Conservation (phyloP, 2,888 invertebrate species). For the Napeogenes inachia region DNA sequence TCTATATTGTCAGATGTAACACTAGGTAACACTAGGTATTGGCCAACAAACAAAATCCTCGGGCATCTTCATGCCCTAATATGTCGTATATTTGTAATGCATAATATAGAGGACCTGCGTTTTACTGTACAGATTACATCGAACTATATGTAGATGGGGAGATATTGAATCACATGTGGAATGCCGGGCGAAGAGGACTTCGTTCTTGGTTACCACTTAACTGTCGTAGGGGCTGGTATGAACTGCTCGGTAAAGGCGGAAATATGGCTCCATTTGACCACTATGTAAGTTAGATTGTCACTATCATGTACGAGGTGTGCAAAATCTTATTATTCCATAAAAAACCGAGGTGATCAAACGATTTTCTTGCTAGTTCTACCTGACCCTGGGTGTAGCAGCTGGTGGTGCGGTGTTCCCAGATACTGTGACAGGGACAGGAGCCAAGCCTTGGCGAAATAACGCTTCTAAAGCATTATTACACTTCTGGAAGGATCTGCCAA, state of each 20-base stretch:
- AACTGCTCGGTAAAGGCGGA: conserved; percentile 39
- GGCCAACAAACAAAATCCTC: too few species aligned
- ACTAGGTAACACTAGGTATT: too few species aligned
- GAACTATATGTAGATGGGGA: conserved; percentile 12
- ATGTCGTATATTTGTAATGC: neutral
- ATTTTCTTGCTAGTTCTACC: conserved; percentile 74
- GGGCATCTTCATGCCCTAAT: too few species aligned
- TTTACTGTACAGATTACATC: conserved; percentile 6
- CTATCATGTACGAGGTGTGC: too few species aligned
- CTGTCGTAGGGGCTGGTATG: conserved; percentile 25
- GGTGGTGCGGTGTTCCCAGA: conserved; percentile 84
- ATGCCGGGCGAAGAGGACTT: conserved; percentile 9
- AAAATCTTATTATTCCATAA: too few species aligned
- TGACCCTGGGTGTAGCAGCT: conserved; percentile 82
- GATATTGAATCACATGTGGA: conserved; percentile 5
- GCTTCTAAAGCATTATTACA: conserved; percentile 73
- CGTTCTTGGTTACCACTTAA: conserved; percentile 13
- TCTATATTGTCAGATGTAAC: too few species aligned
- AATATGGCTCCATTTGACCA: conserved; percentile 62
- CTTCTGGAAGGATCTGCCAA: conserved; percentile 76
- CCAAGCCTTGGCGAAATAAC: conserved; percentile 82
- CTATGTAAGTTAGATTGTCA: conserved; percentile 40
- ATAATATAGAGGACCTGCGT: neutral
- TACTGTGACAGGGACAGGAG: conserved; percentile 38
- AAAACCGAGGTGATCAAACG: neutral